Conservation (phyloP, 2,888 invertebrate genomes). For the Mechanitis messenoides region DNA sequence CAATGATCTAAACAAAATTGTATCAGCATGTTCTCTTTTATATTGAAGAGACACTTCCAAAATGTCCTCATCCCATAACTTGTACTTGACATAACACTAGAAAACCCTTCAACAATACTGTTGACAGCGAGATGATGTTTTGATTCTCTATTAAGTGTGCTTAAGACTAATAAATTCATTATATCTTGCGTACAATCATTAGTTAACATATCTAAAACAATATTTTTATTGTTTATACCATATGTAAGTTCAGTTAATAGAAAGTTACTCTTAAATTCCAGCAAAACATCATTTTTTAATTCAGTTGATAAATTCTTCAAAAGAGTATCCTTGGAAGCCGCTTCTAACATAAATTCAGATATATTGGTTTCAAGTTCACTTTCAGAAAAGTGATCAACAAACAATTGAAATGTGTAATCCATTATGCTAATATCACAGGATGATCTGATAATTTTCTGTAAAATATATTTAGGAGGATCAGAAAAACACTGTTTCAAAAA, state of each 20-base stretch:
- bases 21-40: constrained; percentile 44
- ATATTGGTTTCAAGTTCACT: constrained; percentile 50
- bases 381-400: constrained; percentile 51
- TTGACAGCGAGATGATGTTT: constrained; percentile 31
- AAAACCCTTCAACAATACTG: constrained; percentile 39
- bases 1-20: constrained; percentile 50
- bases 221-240: constrained; percentile 35
- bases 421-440: constrained; percentile 44
- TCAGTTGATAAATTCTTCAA: constrained; percentile 43
- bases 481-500: constrained; percentile 49
- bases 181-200: constrained; percentile 41
- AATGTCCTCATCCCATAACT: constrained; percentile 43
- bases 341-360: constrained; percentile 56
- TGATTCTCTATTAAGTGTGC: constrained; percentile 43
- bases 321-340: constrained; percentile 58
- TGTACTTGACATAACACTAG: constrained; percentile 41
- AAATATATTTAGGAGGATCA: constrained; percentile 57
- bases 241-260: constrained; percentile 43
- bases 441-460: constrained; percentile 59
- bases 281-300: constrained; percentile 44
- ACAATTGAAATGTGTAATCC: constrained; percentile 51
- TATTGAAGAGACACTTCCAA: constrained; percentile 52
- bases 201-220: constrained; percentile 40
- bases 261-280: constrained; percentile 52
- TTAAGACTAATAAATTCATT: constrained; percentile 49